A percentile compares a stretch with the other conserved stretches of the same genome.
Evolutionary conservation across 2,113 vertebrate species (phyloP).

Genomic region (Pholis gunnellus): DNA sequence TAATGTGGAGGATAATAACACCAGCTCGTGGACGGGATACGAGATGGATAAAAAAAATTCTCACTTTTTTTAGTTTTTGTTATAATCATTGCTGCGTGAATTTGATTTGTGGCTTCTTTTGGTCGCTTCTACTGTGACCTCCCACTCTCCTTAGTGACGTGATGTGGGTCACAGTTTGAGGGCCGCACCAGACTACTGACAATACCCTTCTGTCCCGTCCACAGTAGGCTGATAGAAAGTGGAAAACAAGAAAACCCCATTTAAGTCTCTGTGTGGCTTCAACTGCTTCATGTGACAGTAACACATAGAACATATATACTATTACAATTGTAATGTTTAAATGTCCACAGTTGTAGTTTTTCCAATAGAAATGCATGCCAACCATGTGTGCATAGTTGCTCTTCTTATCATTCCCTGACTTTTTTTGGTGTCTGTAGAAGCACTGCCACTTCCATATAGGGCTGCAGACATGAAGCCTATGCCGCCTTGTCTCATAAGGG

Average conservation of each 20-base stretch:
- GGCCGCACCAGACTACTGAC: neutral
- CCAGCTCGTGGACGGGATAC: neutral
- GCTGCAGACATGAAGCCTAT: neutral
- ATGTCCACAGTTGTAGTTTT: neutral
- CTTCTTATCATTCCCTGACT: neutral
- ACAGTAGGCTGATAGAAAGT: neutral
- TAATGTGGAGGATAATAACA: neutral
- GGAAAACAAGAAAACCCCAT: neutral
- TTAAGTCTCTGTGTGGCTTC: neutral
- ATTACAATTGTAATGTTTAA: neutral
- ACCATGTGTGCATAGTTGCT: neutral
- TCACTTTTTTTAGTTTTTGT: neutral
- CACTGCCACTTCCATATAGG: neutral
- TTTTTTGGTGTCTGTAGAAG: neutral
- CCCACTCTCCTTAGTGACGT: neutral
- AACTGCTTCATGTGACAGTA: neutral
- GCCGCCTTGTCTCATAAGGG: too few species aligned
- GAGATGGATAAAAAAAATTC: neutral
- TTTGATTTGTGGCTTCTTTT: neutral
- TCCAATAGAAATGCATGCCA: neutral
- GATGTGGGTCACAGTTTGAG: conserved; percentile 11
- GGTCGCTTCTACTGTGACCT: conserved; percentile 43
- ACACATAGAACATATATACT: neutral
- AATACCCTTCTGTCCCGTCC: neutral
- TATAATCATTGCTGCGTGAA: neutral